Evolutionary conservation across 2,797 vertebrate genomes (phyloP), one percentile per base, ranked within the genome.

Genomic region (Eulemur coronatus): DNA sequence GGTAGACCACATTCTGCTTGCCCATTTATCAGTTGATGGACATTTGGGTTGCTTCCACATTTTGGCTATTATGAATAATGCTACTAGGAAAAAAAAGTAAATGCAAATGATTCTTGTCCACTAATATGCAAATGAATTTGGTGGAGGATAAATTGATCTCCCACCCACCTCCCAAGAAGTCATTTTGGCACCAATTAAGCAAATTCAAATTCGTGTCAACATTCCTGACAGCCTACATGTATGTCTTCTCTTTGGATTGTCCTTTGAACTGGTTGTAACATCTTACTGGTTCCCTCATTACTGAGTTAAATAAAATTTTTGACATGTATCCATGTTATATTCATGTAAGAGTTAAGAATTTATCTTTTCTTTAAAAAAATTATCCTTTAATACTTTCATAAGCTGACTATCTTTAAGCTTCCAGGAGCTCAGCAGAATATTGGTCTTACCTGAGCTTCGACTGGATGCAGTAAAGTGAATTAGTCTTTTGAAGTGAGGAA

Each of bases 241-340:
- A 20, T 35, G 3, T 48, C 30, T 92, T 93, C 30, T 52, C 76
- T 95, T 95, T 57, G n/a, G 10, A 81, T 57, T 55, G 50, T 84
- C 65, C 43, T 94, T 93, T 48, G 18, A 78, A 76, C 28, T 57
- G 22, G 2, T 57, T 38, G 11, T 70, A 70, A 69, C 22, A 46
- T 84, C 43, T 87, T 88, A 75, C 24, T 43, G 3, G 24, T 85
- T 88, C 41, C 50, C 24, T 84, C 48, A 30, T 35, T 80, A 89
- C 43, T 80, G 10, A 84, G 20, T 89, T 93, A 91, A 95, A 84
- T 89, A 81, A 91, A 80, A 67, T 43, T n/a, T 79, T 70, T 91
- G 57, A 70, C 9, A 55, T 24, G 5, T 50, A 46, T 24, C 33
- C 20, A 84, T 43, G 91, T 94, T 72, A 72, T 61, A 82, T 79